phyloP scores from a whole-genome alignment of 2,113 vertebrate genomes.

The Coptodon rendalli region DNA sequence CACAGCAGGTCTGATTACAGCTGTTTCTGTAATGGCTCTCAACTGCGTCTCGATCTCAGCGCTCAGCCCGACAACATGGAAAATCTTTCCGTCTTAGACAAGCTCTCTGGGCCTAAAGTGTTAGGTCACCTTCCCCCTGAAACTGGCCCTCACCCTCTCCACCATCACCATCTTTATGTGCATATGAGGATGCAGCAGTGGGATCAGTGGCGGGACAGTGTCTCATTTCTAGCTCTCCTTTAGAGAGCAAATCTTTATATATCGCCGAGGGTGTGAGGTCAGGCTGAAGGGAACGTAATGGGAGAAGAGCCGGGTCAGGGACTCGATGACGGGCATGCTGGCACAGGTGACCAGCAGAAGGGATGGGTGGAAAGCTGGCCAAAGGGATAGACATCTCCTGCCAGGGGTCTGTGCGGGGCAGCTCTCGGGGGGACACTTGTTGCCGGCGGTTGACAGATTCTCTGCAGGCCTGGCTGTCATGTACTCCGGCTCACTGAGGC shows the following conservation, averaged over 20 bases:
- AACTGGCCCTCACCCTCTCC: neutral
- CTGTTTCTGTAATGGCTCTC: constrained; percentile 31
- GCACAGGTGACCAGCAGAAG: constrained; percentile 54
- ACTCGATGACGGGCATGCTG: constrained; percentile 53
- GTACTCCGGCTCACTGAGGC: constrained; percentile 10
- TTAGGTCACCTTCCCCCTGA: neutral
- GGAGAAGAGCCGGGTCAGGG: constrained; percentile 60
- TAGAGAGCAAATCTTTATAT: constrained; percentile 69
- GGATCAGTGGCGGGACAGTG: constrained; percentile 27
- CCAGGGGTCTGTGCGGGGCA: neutral
- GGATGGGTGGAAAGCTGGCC: neutral
- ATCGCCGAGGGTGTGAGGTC: constrained; percentile 59
- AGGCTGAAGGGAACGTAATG: constrained; percentile 52
- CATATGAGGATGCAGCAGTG: constrained; percentile 42
- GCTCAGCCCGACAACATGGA: constrained; percentile 29
- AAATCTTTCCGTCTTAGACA: constrained; percentile 22
- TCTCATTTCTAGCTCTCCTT: constrained; percentile 54
- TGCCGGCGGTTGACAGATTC: constrained; percentile 43
- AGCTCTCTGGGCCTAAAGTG: neutral
- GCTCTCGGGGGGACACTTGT: constrained; percentile 35
- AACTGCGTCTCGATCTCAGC: constrained; percentile 17
- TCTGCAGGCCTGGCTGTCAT: constrained; percentile 49
- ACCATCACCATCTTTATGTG: neutral
- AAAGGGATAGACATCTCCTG: neutral
- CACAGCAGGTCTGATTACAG: constrained; percentile 56